Percentiles rank a stretch among this genome's conserved stretches.
phyloP scores from a whole-genome alignment of 2,113 vertebrate genomes.

The Rhea americana region DNA sequence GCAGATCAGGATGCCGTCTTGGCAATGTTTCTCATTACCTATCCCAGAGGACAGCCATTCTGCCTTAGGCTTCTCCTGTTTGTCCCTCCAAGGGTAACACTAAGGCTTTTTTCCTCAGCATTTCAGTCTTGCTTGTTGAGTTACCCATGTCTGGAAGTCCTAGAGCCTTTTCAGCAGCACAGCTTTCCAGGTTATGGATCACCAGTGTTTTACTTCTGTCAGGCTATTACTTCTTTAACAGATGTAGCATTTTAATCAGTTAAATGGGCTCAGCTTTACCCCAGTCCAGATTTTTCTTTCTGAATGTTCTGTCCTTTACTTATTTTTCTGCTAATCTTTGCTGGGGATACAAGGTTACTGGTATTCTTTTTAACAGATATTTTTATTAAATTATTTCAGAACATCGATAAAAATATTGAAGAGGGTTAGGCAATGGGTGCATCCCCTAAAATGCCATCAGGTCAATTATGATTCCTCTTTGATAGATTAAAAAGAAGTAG shows the following conservation, averaged over 20 bases:
- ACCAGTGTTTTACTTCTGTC: not conserved
- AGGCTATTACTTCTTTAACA: not conserved
- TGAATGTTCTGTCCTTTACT: not conserved
- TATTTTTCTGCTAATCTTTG: not conserved
- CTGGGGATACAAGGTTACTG: not conserved
- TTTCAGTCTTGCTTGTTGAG: not conserved
- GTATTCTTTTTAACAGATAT: rapidly evolving
- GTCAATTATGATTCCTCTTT: not conserved
- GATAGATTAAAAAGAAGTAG: not conserved
- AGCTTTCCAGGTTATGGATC: not conserved
- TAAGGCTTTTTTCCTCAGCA: not conserved
- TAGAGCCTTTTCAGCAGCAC: not conserved
- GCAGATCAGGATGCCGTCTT: not conserved
- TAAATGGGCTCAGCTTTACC: not conserved
- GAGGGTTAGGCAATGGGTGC: not conserved
- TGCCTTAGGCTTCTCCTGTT: not conserved
- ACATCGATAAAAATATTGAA: not conserved
- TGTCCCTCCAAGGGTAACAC: not conserved
- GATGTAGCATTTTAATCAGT: not conserved
- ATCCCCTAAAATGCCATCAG: not conserved
- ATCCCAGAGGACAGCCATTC: not conserved
- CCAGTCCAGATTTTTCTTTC: not conserved
- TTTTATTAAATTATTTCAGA: not conserved
- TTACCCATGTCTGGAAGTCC: not conserved
- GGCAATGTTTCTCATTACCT: not conserved